phyloP scores from a whole-genome alignment of 2,113 vertebrate species.

The Ursus arctos region DNA sequence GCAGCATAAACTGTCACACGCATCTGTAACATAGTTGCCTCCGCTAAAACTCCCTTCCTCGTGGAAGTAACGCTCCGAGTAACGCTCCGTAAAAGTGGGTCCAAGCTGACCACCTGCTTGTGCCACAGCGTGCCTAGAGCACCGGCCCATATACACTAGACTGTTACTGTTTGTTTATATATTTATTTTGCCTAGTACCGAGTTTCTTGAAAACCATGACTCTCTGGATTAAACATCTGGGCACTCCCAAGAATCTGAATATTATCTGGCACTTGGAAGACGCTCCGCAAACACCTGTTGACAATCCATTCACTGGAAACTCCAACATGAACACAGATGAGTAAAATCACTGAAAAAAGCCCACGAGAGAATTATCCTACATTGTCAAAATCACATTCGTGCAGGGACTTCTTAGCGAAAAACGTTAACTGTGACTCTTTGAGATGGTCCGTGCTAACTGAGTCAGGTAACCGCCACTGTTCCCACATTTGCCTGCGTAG shows the following conservation, averaged over 20 bases:
- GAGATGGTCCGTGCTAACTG: not conserved
- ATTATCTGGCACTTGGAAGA: not conserved
- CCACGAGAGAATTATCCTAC: not conserved
- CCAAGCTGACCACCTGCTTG: not conserved
- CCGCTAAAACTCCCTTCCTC: not conserved
- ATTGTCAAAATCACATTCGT: conserved; percentile 8
- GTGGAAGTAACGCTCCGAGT: not conserved
- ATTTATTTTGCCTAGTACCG: not conserved
- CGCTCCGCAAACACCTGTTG: not conserved
- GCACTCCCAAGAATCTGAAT: not conserved
- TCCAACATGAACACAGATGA: not conserved
- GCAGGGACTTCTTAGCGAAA: not conserved
- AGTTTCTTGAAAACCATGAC: not conserved
- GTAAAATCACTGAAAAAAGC: not conserved
- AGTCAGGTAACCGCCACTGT: not conserved
- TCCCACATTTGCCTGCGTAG: not conserved
- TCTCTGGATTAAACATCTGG: not conserved
- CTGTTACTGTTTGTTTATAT: not conserved
- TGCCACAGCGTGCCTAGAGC: not conserved
- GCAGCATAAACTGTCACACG: not conserved
- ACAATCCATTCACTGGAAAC: not conserved
- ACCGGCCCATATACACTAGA: not conserved
- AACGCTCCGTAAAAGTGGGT: not conserved
- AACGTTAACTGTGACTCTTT: not conserved
- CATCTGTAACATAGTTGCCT: not conserved